Evolutionary conservation across 2,113 vertebrate genomes (phyloP).

Genomic region (Pitta sordida): DNA sequence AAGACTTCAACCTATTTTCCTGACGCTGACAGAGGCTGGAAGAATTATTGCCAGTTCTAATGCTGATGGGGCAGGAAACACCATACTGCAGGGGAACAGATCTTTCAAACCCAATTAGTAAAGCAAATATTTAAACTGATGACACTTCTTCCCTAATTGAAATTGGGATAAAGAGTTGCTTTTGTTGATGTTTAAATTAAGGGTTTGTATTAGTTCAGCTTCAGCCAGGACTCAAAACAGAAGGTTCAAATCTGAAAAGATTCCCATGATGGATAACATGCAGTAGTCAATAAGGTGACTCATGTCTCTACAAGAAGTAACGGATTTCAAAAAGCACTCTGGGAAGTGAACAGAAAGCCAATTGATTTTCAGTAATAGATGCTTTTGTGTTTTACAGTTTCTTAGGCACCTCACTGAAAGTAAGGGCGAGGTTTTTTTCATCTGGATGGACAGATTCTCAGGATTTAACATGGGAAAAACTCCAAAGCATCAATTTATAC

Average conservation of each 20-base stretch:
- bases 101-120: background rate
- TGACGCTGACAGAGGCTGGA: background rate
- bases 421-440: background rate
- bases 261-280: background rate
- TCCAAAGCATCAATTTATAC: background rate
- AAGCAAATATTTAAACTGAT: background rate
- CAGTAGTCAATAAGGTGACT: background rate
- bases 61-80: background rate
- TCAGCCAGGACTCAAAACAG: background rate
- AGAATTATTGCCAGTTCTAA: background rate
- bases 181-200: background rate
- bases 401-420: background rate
- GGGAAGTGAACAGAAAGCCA: background rate
- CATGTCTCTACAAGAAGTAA: background rate
- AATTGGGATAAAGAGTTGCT: background rate
- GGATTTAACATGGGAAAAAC: background rate
- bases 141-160: background rate
- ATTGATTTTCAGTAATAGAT: background rate
- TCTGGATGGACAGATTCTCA: background rate
- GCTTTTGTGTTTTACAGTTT: background rate
- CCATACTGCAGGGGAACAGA: background rate
- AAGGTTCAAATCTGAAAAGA: background rate
- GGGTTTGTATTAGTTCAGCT: background rate
- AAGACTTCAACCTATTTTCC: background rate
- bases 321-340: background rate